Percentiles rank a stretch among this genome's conserved stretches.
Conservation (phyloP, 2,888 invertebrate genomes). For the Papilio gigon region DNA sequence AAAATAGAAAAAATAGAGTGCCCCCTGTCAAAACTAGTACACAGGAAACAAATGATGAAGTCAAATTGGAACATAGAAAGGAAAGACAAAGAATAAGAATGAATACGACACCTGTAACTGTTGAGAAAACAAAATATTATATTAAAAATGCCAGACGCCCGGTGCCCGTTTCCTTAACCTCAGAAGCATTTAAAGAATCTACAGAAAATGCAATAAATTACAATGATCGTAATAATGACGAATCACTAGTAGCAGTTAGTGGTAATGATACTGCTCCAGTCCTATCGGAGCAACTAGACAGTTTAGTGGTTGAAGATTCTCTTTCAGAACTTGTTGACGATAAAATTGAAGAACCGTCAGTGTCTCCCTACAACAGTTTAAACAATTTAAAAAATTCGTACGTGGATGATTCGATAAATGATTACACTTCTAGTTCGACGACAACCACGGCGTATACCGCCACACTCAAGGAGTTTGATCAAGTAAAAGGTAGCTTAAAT, state of each 20-base stretch:
- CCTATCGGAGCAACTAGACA: conserved; percentile 50
- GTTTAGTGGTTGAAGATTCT: conserved; percentile 60
- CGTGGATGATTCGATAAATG: conserved; percentile 50
- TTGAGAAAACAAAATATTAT: conserved; percentile 63
- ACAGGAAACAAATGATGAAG: conserved; percentile 2
- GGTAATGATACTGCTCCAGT: conserved; percentile 47
- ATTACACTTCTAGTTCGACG: conserved; percentile 55
- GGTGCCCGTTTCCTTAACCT: conserved; percentile 54
- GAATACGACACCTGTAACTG: conserved; percentile 48
- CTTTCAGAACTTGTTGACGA: conserved; percentile 56
- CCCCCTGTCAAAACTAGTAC: background rate
- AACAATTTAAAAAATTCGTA: conserved; percentile 49
- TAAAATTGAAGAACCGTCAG: conserved; percentile 67
- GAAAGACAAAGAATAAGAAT: conserved; percentile 49
- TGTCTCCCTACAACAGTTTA: conserved; percentile 74
- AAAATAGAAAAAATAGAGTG: conserved; percentile 52
- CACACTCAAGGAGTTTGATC: conserved; percentile 48
- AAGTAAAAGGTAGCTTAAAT: conserved; percentile 50
- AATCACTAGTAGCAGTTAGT: background rate
- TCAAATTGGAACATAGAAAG: conserved; percentile 38
- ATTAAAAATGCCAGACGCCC: conserved; percentile 67
- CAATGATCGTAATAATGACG: conserved; percentile 20
- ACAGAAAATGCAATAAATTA: conserved; percentile 53
- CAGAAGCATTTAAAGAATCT: conserved; percentile 51
- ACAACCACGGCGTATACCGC: conserved; percentile 53